Conservation (phyloP, 2,797 vertebrate species). For the Notolabrus celidotus region DNA sequence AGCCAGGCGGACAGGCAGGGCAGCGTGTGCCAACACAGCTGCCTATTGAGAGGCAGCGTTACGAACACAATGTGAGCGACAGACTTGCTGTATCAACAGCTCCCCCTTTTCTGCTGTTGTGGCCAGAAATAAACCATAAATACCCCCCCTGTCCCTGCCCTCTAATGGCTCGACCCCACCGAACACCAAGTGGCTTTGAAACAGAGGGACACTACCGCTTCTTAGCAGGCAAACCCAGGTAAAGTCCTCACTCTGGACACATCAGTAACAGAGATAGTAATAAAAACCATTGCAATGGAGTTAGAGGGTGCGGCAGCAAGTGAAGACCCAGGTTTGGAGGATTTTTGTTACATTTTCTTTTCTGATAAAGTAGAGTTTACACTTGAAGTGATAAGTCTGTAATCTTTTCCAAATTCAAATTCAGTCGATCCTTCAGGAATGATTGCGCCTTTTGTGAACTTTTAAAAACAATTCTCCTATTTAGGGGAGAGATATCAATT, state of each 20-base stretch:
- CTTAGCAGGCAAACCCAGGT: slow-evolving; percentile 76
- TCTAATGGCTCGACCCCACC: slow-evolving; percentile 77
- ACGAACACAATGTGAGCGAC: slow-evolving; percentile 85
- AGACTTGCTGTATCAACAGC: slow-evolving; percentile 91
- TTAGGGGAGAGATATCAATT: neutral
- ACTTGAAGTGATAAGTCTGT: neutral
- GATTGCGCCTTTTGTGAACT: neutral
- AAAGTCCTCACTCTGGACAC: slow-evolving; percentile 53
- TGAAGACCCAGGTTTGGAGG: slow-evolving; percentile 33
- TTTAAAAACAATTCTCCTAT: neutral
- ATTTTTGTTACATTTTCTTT: slow-evolving; percentile 14
- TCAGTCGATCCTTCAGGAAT: neutral
- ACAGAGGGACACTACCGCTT: slow-evolving; percentile 67
- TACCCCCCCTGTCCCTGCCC: slow-evolving; percentile 76
- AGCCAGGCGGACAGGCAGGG: slow-evolving; percentile 72
- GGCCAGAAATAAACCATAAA: slow-evolving; percentile 89
- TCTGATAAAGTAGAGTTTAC: neutral
- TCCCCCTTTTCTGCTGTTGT: slow-evolving; percentile 86
- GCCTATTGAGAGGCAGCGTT: slow-evolving; percentile 87
- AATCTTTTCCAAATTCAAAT: neutral
- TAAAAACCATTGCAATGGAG: slow-evolving; percentile 25
- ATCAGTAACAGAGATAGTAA: neutral
- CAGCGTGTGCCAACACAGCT: slow-evolving; percentile 80
- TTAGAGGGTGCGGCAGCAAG: slow-evolving; percentile 22
- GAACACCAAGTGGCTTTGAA: slow-evolving; percentile 71